Percentiles rank a stretch among this genome's conserved stretches.
These are phyloP conservation scores for Embiotoca jacksoni DNA, from an alignment of 2,113 vertebrate genomes.

Conservation along the genomic window DNA sequence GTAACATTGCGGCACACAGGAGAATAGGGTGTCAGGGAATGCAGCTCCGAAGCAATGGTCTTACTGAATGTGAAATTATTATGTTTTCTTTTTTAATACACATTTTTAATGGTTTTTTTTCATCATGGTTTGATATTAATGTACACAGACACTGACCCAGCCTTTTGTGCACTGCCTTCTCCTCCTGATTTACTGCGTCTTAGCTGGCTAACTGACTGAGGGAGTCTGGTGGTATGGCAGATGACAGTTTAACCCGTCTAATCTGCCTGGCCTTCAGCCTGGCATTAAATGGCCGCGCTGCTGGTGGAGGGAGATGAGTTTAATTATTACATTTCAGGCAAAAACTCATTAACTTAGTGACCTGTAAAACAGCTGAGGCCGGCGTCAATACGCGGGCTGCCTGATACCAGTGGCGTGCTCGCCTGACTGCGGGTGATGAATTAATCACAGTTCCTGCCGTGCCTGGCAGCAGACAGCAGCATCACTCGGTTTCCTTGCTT, in stretches of 20 bases:
- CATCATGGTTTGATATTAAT: neutral
- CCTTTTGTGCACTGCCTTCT: neutral
- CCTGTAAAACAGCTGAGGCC: constrained; percentile 56
- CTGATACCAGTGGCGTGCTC: constrained; percentile 43
- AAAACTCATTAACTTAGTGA: constrained; percentile 68
- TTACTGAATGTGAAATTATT: constrained; percentile 21
- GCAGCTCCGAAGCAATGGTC: neutral
- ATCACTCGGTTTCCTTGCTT: constrained; percentile 27
- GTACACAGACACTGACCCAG: neutral
- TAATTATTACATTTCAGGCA: constrained; percentile 67
- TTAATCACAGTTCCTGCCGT: constrained; percentile 54
- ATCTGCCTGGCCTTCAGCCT: constrained; percentile 55
- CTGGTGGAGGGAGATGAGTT: constrained; percentile 46
- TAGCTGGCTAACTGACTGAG: neutral
- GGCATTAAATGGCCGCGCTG: constrained; percentile 40
- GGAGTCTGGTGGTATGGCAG: constrained; percentile 1
- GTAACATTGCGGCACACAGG: constrained; percentile 23
- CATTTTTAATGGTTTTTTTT: constrained; percentile 2
- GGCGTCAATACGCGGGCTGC: constrained; percentile 42
- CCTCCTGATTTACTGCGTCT: neutral
- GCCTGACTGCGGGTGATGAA: constrained; percentile 54
- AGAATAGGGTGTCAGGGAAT: constrained; percentile 26
- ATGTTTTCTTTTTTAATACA: neutral
- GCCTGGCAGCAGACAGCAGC: constrained; percentile 32
- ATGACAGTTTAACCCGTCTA: constrained; percentile 56